Base-by-base conservation (phyloP, 1,140 invertebrate species). In the Capitella teleta region DNA sequence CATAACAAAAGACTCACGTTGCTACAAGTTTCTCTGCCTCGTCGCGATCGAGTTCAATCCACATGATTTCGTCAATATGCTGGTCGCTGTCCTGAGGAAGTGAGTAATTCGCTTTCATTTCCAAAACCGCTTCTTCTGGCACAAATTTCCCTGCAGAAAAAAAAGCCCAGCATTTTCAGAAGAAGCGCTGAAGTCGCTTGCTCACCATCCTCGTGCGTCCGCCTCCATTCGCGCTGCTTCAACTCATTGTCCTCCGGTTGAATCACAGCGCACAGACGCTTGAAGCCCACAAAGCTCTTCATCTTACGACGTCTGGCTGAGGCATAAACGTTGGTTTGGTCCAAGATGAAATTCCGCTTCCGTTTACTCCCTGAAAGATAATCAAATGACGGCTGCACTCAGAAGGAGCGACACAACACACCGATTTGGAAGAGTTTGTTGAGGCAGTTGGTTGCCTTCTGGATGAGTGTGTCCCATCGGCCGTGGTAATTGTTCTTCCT, bases 281-380 rank as follows among this genome's bases (percentile, higher is more conserved):
- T 25, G 30, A 53, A 53, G 1, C 52, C 52, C 1, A 26, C 14
- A 26, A 53, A 53, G 40, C 49, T 37, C n/a, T 42, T 37, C 52
- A 53, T 48, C 40, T 53, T 53, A 18, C 52, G 46, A 12, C 44
- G 41, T n/a, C 52, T 23, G 8, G 52, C 52, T 4, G 46, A 42
- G 19, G 52, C 38, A 21, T 53, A 53, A 18, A 53, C 52, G 40
- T 53, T 53, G 18, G 52, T 53, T 40, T 93, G 88, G 76, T 94
- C 89, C 55, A 94, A 75, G 61, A 94, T 89, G 70, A 82, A 91
- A 76, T 94, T 92, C 57, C 88, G 78, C 54, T 82, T 77, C 50
- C 86, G 77, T 36, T 79, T 78, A 44, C 80, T 78, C 32, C 86
- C 87, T 53, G 87, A 38, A 21, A 12, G 4, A 38, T 5, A 38